Base-by-base conservation (phyloP, 2,113 vertebrate species). In the Sterna hirundo region DNA sequence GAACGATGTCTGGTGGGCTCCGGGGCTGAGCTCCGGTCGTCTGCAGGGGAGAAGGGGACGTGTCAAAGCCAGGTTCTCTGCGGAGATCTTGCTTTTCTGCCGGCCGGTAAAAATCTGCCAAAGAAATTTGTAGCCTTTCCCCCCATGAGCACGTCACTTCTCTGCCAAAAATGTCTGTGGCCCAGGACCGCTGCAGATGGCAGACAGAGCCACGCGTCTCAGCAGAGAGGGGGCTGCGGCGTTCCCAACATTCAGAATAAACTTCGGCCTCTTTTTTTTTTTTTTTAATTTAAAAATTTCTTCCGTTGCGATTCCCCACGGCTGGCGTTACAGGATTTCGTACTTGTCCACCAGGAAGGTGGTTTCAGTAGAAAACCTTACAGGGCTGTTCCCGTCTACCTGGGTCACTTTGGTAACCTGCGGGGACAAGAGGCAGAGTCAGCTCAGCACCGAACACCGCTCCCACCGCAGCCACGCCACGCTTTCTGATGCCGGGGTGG, bases 281-380 rank as follows among this genome's bases (percentile, higher is more conserved):
- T 38, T 80, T 77, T 94, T 93, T 97, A 96, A 96, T 79, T 95
- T 94, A 96, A 97, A 97, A 72, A 74, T 90, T 96, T 97, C 95
- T 96, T 97, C 96, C 87, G 91, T 85, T 90, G 90, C 2, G 2
- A 5, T 38, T 97, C 68, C 92, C 76, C 71, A 69, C 1, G 8
- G 87, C 93, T 80, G 71, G 36, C 65, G n/a, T 95, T 99, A 99
- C 99, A 99, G 98, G 97, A 99, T 99, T 96, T 99, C 99, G 3
- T 99, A 99, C 97, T 99, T 99, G 98, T 99, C 99, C 83, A 99
- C 99, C 76, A 99, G 95, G 92, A 99, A 99, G 94, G 99, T 99
- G 93, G 99, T 99, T 98, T 99, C 99, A 55, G 97, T 98, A 58
- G 99, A 99, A 98, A 98, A 99, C 97, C 98, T 99, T 75, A 99